Base-by-base conservation (phyloP, 2,888 invertebrate species). In the Drosophila nr. perissopoda region DNA sequence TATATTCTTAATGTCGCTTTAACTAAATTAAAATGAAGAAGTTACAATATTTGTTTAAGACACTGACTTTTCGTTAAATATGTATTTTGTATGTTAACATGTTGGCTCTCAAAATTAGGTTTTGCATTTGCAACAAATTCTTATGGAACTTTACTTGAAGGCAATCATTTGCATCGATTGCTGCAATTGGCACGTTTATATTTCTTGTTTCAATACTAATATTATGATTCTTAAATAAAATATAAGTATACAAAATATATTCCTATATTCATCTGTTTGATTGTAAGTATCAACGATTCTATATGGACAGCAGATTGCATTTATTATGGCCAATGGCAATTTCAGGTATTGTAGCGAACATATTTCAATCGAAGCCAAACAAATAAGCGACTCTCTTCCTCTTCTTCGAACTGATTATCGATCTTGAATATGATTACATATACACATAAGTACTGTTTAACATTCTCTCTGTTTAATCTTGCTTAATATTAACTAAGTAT, bases 211-310 rank as follows among this genome's bases (percentile, higher is more conserved):
- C 61, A 69, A 67, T 66, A 73, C 53, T 89, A 79, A 83, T 62
- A 64, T 84, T 81, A 71, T 80, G 82, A 84, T 86, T 84, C 89
- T 84, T 85, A 89, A 87, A 84, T 87, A 89, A 89, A 89, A 81
- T 75, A 71, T 70, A 82, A 78, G 87, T 80, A 87, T 88, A 84
- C 83, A 89, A 83, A 88, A 83, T 83, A 83, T 82, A 68, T 83
- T 49, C 61, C 62, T 66, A 82, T 79, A 76, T 73, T 76, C 70
- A 66, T 79, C 56, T 53, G 29, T 67, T 74, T 71, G 76, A 77
- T 82, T 77, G 64, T 70, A 65, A 59, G 48, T 61, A 62, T 54
- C 54, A 40, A 45, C 45, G 45, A 45, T 25, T 73, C 57, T 80
- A 56, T 80, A 53, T 72, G 73, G 78, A 73, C 81, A 65, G 58